A percentile compares a stretch with the other conserved stretches of the same genome.
These are phyloP conservation scores for Dryomyza anilis DNA, from an alignment of 2,888 invertebrate species.

Conservation along the genomic window DNA sequence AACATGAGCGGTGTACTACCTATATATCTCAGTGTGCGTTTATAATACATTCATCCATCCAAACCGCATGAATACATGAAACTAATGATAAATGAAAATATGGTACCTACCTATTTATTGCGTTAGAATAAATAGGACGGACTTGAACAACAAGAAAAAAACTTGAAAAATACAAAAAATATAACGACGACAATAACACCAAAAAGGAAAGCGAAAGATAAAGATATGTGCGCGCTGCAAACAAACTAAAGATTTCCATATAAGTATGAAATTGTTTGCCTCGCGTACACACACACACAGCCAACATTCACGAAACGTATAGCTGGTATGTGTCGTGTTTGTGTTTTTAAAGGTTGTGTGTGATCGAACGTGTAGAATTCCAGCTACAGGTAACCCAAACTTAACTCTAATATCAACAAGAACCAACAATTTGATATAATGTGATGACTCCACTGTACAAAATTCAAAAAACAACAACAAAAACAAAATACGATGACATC, in stretches of 20 bases:
- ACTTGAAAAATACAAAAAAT: no score
- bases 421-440: not conserved
- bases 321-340: not conserved
- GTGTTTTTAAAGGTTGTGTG: no score
- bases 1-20: not conserved
- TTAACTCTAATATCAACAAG: constrained; percentile 1
- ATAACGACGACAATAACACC: no score
- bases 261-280: constrained; percentile 13
- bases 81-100: not conserved
- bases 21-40: not conserved
- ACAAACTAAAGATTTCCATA: constrained; percentile 21
- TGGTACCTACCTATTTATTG: not conserved
- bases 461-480: constrained; percentile 34
- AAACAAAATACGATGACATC: constrained; percentile 41
- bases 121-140: constrained; percentile 2
- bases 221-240: constrained; percentile 9
- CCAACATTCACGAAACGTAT: not conserved
- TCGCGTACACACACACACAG: constrained; percentile 8
- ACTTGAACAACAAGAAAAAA: not conserved
- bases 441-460: constrained; percentile 12
- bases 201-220: constrained; percentile 1
- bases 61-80: not conserved
- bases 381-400: constrained; percentile 3
- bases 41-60: not conserved
- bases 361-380: not conserved